Evolutionary conservation across 1,140 invertebrate genomes (phyloP).

Genomic region (Pseudomyrmex concolor): DNA sequence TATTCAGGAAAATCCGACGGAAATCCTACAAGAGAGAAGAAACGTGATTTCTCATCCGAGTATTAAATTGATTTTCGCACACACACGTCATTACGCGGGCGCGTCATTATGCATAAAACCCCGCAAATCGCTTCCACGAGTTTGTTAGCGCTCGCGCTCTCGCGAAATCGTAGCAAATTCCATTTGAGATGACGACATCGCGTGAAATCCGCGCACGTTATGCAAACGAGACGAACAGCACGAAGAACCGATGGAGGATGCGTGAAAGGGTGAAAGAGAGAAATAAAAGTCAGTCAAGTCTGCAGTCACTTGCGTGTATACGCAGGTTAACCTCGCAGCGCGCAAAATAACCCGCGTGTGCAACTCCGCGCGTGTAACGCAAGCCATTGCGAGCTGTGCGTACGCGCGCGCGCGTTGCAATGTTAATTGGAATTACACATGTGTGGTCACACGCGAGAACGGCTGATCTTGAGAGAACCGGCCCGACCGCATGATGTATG

Average conservation of each 20-base stretch:
- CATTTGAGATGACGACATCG: conserved; percentile 43
- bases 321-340: conserved; percentile 64
- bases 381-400: conserved; percentile 30
- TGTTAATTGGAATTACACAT: conserved; percentile 76
- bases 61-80: conserved; percentile 36
- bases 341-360: conserved; percentile 60
- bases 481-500: conserved; percentile 61
- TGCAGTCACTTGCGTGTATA: conserved; percentile 18
- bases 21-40: conserved; percentile 39
- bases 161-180: conserved; percentile 61
- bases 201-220: conserved; percentile 41
- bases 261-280: conserved; percentile 40
- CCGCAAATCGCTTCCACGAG: conserved; percentile 15
- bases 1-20: conserved; percentile 24
- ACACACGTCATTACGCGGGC: too few relatives aligned
- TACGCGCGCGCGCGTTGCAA: conserved; percentile 43
- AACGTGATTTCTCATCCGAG: conserved; percentile 33
- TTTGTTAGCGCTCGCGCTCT: conserved; percentile 7
- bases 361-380: conserved; percentile 26
- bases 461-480: conserved; percentile 69
- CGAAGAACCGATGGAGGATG: background rate
- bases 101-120: conserved; percentile 6
- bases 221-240: background rate
- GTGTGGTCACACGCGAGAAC: conserved; percentile 71
- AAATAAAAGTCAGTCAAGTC: conserved; percentile 59